Evolutionary conservation across 1,140 invertebrate species (phyloP).

Genomic region (Proales similis): DNA sequence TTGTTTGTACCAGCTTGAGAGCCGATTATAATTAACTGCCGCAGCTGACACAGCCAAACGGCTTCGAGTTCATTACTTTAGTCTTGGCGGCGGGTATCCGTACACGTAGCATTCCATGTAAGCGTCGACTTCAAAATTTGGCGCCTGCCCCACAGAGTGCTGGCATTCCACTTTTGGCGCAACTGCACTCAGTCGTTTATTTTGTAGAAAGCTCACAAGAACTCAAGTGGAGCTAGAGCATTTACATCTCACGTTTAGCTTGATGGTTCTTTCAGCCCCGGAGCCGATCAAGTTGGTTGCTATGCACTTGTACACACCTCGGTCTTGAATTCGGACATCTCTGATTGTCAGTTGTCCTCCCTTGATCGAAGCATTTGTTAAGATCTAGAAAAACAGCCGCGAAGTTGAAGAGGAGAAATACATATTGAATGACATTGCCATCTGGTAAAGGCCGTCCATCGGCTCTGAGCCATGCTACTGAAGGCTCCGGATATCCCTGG

Average conservation of each 20-base stretch:
- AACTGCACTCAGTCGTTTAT: too few relatives aligned
- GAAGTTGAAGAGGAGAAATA: too few relatives aligned
- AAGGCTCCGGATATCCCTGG: slow-evolving; percentile 68
- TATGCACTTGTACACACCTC: not conserved
- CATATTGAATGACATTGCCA: not conserved
- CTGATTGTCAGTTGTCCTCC: not conserved
- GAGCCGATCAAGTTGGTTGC: not conserved
- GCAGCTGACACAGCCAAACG: not conserved
- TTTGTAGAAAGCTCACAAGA: not conserved
- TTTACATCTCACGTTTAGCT: not conserved
- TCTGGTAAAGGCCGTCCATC: slow-evolving; percentile 42
- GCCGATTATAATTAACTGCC: not conserved
- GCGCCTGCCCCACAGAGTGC: not conserved
- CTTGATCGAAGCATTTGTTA: not conserved
- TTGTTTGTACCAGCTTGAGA: not conserved
- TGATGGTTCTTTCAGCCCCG: not conserved
- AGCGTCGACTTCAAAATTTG: not conserved
- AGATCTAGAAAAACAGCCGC: not conserved
- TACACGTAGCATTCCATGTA: slow-evolving; percentile 9
- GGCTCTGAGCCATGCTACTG: slow-evolving; percentile 65
- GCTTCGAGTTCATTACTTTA: not conserved
- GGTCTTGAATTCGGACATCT: not conserved
- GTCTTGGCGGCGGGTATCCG: not conserved
- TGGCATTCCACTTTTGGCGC: not conserved
- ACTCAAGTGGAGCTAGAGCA: not conserved